Base-by-base conservation (phyloP, 2,113 vertebrate species). In the human (Homo sapiens) region DNA sequence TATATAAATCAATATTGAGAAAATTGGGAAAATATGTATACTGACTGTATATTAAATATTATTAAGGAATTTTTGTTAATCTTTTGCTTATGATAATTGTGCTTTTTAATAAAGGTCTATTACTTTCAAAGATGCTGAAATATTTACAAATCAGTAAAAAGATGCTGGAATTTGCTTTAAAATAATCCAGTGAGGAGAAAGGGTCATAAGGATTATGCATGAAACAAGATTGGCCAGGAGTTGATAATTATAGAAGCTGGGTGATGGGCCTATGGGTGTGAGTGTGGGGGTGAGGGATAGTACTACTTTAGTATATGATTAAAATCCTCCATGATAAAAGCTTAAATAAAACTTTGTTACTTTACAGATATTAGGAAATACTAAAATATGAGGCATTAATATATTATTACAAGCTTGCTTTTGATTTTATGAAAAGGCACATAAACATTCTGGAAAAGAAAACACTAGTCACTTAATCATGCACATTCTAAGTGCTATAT, bases 311-410 rank as follows among this genome's bases (percentile, higher is more conserved):
- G 7, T 59, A 27, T 43, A 52, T 17, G 22, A 55, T 57, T 83
- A 66, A 83, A 93, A 17, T 38, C 40, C 48, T 68, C 59, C 38
- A 43, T 22, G 0, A 9, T 22, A 27, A 80, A 96, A 40, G 16
- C 3, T 89, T 85, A 43, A 73, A 43, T 81, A 59, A 66, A 79
- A 57, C 32, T 48, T 57, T 48, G 32, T 17, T 35, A 88, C 38
- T 83, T 83, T 35, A 50, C 14, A 79, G 48, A 57, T 78, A 27
- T 45, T 57, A 92, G 50, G 38, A 92, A 92, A 72, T 78, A 81
- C 40, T 89, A 96, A 94, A 92, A 61, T 84, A 40, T 80, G 52
- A 75, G 18, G 32, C 38, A 30, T 45, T 20, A 20, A 73, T 81
- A 6, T 81, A 40, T 23, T 50, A 38, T 55, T 52, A 57, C 2